Evolutionary conservation across 2,797 vertebrate species (phyloP), one percentile per base, ranked within the genome.

Genomic region (Simalia tracyae): DNA sequence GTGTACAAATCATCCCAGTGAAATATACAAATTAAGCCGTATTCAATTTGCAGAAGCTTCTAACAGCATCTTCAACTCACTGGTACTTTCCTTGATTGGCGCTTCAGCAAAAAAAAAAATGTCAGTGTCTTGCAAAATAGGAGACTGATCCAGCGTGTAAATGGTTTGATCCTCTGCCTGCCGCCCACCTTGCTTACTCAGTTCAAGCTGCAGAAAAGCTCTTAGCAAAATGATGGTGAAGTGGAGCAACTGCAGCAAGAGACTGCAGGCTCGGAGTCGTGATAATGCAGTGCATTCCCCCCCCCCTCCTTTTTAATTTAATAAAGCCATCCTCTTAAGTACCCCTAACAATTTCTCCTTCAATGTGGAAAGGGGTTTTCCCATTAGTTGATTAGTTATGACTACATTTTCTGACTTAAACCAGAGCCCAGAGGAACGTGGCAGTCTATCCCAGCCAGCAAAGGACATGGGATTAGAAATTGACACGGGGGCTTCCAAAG

Each of bases 351-450:
- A 36, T 17, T 92, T 60, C 68, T 1, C 92, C 91, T 86, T 88
- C 84, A 89, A n/a, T 64, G 72, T 81, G n/a, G 46, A 88, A 94
- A 95, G 88, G 91, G 84, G 93, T 90, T 94, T 68, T 17, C 66
- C 92, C 91, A 63, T 93, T 96, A 94, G 95, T 84, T 94, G 96
- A 93, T 95, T 95, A 94, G 31, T 2, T 9, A 36, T 36, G 1
- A 3, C 31, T 95, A 94, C 93, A 94, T 95, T 95, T 93, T 93
- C 91, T 61, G 42, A 90, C 17, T 89, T 84, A 93, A 92, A 93
- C 59, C 57, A 92, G 11, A 28, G 22, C 26, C 50, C 61, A 93
- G 89, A 60, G 90, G 88, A 87, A 87, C 60, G 0, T 24, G 86
- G 85, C 90, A 93, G 94, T 81, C 0, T 0, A 93, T 76, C 54